Evolutionary conservation across 1,140 invertebrate species (phyloP), one percentile per base, ranked within the genome.

Genomic region (Agraylea sexmaculata): DNA sequence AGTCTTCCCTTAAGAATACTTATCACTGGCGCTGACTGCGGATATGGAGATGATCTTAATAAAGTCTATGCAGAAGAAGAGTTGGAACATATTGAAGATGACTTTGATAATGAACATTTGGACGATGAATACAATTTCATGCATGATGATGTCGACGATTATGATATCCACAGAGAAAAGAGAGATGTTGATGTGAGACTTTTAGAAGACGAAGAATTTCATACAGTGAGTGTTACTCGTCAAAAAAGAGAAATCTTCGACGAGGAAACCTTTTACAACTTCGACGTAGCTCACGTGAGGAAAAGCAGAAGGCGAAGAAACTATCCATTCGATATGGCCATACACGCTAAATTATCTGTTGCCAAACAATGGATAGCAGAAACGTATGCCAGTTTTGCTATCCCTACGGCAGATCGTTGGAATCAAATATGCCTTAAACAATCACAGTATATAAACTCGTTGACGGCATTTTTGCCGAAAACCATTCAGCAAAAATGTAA

Each of bases 361-460:
- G 83, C 83, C 5, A 84, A 78, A 51, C 78, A 83, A 53, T 86
- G 83, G 82, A 78, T 83, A 53, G 78, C 81, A 1, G 83, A 87
- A 57, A 87, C 83, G 0, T 75, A 85, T 39, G 83, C 82, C 4
- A 86, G 83, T 10, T 87, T 83, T 52, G 75, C 82, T 3, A 84
- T 87, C 60, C 83, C 83, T 18, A 83, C 80, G 10, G 74, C 74
- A 10, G 80, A 83, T 51, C 75, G 76, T 47, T 78, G 75, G 77
- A 67, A 80, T 62, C 77, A 81, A 50, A 81, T 85, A 15, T 88
- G 85, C 51, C 53, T 87, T 22, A 70, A 76, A 39, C 68, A 76
- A 33, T 87, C 83, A 4, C 84, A 89, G 51, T 75, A 81, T 49
- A 74, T 89, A 12, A 82, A 84, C 47, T 80, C 78, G 3, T 59